Evolutionary conservation across 2,797 vertebrate genomes (phyloP), one percentile per base, ranked within the genome.

Genomic region (Esox lucius): DNA sequence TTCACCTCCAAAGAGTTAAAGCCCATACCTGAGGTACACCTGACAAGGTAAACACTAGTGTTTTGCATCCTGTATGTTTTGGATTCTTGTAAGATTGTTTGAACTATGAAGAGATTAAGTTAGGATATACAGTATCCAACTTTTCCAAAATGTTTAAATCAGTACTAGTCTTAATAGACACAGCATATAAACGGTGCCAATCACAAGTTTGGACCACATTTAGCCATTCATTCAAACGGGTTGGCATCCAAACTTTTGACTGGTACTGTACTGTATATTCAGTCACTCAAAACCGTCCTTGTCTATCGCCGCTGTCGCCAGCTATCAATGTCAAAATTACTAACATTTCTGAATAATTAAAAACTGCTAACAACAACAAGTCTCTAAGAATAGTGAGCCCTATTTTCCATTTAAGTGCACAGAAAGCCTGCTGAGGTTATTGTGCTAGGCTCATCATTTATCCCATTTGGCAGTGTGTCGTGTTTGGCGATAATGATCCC

Each of bases 1-100:
- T 77, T 82, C 1, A 90, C 87, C 5, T 76, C 86, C 0, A 91
- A 89, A 56, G 92, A 96, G 24, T 79, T 90, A 73, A 91, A 80
- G 71, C 89, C 87, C 1, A 82, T 87, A 42, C 95, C 92, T n/a
- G 96, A 96, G 75, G 70, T 85, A 11, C 77, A 88, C 59, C 76
- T 85, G 64, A 89, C 81, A 73, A 96, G 96, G 98, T 98, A 94
- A 90, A 80, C 62, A 26, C 1, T 4, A 16, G 46, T 31, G 3
- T 6, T 59, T 71, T 72, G 56, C 33, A 6, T 51, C 16, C 28
- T 6, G 2, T 13, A 1, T 17, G 0, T 5, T 22, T 13, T 15
- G 12, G 46, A 16, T n/a, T 59, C 53, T 64, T 24, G 24, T 31
- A 28, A 26, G 61, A 64, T 64, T 24, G 28, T 12, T 15, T 31